These are phyloP conservation scores for Struthio camelus DNA, from an alignment of 2,113 vertebrate genomes.

Conservation along the genomic window DNA sequence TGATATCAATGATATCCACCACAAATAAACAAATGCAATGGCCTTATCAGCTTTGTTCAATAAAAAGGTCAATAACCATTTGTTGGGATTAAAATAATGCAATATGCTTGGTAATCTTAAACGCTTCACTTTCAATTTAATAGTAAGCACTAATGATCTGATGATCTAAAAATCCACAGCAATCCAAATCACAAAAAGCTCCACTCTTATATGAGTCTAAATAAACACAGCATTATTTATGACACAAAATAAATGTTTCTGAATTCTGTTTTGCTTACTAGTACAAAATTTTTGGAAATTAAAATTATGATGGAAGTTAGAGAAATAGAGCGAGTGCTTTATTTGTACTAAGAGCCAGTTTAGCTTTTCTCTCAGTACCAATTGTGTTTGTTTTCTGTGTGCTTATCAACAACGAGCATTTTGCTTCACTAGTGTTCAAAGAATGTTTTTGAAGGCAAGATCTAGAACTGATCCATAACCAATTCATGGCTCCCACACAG, in stretches of 20 bases:
- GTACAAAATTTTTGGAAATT: not conserved
- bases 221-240: not conserved
- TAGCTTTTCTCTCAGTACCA: not conserved
- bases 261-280: not conserved
- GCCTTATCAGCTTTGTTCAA: not conserved
- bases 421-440: not conserved
- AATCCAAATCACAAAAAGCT: not conserved
- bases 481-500: not conserved
- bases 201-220: not conserved
- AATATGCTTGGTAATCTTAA: not conserved
- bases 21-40: not conserved
- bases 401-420: not conserved
- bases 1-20: not conserved
- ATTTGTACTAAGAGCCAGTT: not conserved
- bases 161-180: not conserved
- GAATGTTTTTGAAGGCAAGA: not conserved
- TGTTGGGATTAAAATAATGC: not conserved
- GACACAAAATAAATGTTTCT: not conserved
- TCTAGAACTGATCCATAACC: not conserved
- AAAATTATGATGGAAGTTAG: not conserved
- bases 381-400: not conserved
- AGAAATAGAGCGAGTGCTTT: not conserved
- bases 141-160: accelerated
- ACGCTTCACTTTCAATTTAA: not conserved
- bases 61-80: not conserved